Evolutionary conservation across 2,888 invertebrate genomes (phyloP).

Genomic region (Cheilosia impressa): DNA sequence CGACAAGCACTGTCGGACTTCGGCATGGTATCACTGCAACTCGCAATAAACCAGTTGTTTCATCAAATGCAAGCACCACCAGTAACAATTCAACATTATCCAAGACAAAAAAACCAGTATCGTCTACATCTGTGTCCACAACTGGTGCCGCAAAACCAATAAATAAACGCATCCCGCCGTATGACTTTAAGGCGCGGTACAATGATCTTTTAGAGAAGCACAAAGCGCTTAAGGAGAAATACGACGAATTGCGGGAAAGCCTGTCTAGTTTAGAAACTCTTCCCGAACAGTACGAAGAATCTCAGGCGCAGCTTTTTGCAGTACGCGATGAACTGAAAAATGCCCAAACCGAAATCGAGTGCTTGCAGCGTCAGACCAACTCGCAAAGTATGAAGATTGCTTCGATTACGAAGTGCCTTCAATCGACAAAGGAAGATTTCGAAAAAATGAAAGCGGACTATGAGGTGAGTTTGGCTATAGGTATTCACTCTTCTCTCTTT

Average conservation of each 20-base stretch:
- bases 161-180: conserved; percentile 86
- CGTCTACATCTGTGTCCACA: conserved; percentile 72
- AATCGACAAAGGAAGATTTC: conserved; percentile 79
- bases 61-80: conserved; percentile 29
- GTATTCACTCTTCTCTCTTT: no score
- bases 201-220: conserved; percentile 86
- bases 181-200: conserved; percentile 88
- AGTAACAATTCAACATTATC: conserved; percentile 38
- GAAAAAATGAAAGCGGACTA: conserved; percentile 78
- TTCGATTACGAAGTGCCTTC: conserved; percentile 78
- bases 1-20: neutral
- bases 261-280: conserved; percentile 84
- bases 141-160: conserved; percentile 78
- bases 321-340: conserved; percentile 79
- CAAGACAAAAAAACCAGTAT: conserved; percentile 44
- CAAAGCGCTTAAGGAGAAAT: conserved; percentile 85
- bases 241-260: conserved; percentile 84
- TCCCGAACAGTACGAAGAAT: conserved; percentile 85
- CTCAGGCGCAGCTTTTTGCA: conserved; percentile 80
- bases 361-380: conserved; percentile 79
- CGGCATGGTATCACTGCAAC: conserved; percentile 4
- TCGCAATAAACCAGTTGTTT: conserved; percentile 21
- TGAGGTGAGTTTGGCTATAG: conserved; percentile 77
- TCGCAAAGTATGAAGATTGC: conserved; percentile 79
- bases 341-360: conserved; percentile 78